Evolutionary conservation across 2,888 invertebrate genomes (phyloP).

Genomic region (Ctenicera cuprea): DNA sequence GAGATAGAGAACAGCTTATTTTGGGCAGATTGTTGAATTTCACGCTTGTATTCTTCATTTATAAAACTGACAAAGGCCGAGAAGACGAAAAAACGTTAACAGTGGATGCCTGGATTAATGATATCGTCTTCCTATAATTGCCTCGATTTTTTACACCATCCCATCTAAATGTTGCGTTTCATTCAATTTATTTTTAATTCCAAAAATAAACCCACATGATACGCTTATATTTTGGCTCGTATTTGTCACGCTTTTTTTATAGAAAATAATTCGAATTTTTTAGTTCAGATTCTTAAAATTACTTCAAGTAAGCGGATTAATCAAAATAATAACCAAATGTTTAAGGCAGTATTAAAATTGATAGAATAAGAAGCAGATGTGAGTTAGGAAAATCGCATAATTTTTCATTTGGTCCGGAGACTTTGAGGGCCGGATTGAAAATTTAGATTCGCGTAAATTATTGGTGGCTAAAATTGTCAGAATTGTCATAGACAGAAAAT

Average conservation of each 20-base stretch:
- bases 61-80: slow-evolving; percentile 67
- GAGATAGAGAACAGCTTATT: slow-evolving; percentile 67
- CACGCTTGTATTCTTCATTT: slow-evolving; percentile 67
- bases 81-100: slow-evolving; percentile 65
- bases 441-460: too few species aligned
- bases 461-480: too few species aligned
- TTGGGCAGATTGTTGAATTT: slow-evolving; percentile 66
- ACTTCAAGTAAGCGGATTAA: not conserved
- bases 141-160: slow-evolving; percentile 59
- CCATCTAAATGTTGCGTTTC: slow-evolving; percentile 57
- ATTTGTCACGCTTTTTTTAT: slow-evolving; percentile 24
- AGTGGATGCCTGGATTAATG: slow-evolving; percentile 64
- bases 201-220: slow-evolving; percentile 44
- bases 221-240: not conserved
- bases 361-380: not conserved
- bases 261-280: not conserved
- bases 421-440: too few species aligned
- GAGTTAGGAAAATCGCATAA: too few species aligned
- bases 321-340: too few species aligned
- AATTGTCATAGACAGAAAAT: too few species aligned
- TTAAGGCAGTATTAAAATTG: too few species aligned
- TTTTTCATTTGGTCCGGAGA: too few species aligned
- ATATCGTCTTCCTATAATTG: slow-evolving; percentile 64
- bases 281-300: not conserved
- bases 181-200: slow-evolving; percentile 59